A percentile compares a stretch with the other conserved stretches of the same genome.
Conservation (phyloP, 2,113 vertebrate genomes). For the Myodes glareolus region DNA sequence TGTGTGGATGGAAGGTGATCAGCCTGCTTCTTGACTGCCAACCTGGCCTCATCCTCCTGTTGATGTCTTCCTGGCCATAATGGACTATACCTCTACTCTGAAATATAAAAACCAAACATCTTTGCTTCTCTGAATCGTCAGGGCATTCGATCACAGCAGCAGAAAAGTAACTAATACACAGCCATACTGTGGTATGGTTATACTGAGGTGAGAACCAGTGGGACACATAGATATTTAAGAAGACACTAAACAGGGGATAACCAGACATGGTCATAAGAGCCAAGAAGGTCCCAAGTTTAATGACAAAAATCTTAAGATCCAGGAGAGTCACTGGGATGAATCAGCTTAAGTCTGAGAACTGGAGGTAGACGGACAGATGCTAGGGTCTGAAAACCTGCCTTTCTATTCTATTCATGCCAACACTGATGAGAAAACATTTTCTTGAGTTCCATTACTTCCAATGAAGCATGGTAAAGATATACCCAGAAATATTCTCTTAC, state of each 20-base stretch:
- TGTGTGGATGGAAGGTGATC: background rate
- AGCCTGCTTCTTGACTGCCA: background rate
- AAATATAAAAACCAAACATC: background rate
- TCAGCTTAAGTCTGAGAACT: background rate
- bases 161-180: background rate
- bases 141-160: background rate
- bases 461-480: background rate
- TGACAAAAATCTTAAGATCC: background rate
- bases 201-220: background rate
- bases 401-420: background rate
- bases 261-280: background rate
- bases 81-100: background rate
- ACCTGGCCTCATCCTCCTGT: too few species aligned
- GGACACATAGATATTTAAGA: background rate
- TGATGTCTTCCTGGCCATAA: background rate
- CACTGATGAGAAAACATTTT: background rate
- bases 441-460: background rate
- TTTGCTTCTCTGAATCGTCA: background rate
- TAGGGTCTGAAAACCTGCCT: background rate
- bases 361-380: background rate
- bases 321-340: background rate
- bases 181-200: background rate
- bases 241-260: too few species aligned
- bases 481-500: background rate
- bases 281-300: too few species aligned